Evolutionary conservation across 2,888 invertebrate genomes (phyloP).

Genomic region (Yponomeuta cagnagella): DNA sequence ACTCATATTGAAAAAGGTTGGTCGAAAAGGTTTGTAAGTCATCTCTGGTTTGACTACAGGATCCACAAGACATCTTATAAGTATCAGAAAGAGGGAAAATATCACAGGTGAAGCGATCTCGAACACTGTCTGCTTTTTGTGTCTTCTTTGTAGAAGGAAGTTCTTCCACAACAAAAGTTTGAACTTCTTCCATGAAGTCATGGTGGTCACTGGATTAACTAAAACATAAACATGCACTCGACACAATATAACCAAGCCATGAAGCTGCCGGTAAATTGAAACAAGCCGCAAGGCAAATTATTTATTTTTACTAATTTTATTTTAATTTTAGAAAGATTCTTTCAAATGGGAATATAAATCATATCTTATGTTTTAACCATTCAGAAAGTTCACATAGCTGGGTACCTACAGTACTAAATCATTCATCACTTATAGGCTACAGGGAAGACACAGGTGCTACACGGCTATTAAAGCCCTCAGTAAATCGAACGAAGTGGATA

Average conservation of each 20-base stretch:
- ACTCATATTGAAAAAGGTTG: slow-evolving; percentile 62
- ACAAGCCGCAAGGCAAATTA: not conserved
- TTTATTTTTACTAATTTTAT: no score
- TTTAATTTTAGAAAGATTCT: no score
- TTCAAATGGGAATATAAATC: no score
- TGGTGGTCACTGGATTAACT: slow-evolving; percentile 28
- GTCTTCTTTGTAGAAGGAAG: slow-evolving; percentile 83
- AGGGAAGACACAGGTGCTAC: not conserved
- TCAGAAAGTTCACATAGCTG: no score
- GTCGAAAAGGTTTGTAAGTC: slow-evolving; percentile 50
- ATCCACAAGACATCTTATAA: slow-evolving; percentile 81
- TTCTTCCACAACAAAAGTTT: slow-evolving; percentile 89
- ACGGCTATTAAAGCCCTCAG: not conserved
- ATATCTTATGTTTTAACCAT: no score
- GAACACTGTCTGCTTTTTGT: slow-evolving; percentile 81
- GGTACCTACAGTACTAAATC: not conserved
- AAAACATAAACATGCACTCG: slow-evolving; percentile 8
- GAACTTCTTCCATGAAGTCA: slow-evolving; percentile 75
- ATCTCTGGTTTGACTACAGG: slow-evolving; percentile 68
- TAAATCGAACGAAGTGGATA: not conserved
- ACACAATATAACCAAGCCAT: no score
- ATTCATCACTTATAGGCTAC: not conserved
- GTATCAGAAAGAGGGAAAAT: slow-evolving; percentile 81
- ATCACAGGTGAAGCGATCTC: slow-evolving; percentile 83
- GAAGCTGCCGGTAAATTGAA: not conserved